phyloP scores from a whole-genome alignment of 1,140 invertebrate genomes.

The Diabrotica undecimpunctata region DNA sequence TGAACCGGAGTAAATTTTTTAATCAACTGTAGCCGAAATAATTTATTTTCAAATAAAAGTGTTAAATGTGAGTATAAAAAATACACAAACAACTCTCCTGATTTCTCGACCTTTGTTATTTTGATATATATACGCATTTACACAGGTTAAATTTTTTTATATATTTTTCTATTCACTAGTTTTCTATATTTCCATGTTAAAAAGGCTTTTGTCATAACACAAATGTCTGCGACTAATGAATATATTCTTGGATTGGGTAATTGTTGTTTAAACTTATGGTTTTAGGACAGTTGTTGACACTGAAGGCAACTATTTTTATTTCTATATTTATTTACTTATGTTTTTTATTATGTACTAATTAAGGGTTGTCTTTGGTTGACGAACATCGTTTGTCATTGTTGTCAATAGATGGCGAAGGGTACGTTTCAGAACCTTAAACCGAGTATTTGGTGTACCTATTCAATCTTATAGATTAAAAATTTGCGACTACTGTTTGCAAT shows the following conservation, averaged over 20 bases:
- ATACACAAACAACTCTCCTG: too few relatives aligned
- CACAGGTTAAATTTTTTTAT: neutral
- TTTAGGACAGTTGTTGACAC: constrained; percentile 22
- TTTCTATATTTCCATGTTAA: constrained; percentile 16
- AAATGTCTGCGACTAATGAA: constrained; percentile 34
- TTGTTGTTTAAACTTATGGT: constrained; percentile 27
- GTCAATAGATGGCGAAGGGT: constrained; percentile 28
- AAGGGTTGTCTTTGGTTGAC: constrained; percentile 21
- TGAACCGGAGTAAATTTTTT: too few relatives aligned
- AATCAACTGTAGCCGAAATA: too few relatives aligned
- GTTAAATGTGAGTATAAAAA: too few relatives aligned
- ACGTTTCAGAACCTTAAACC: constrained; percentile 6
- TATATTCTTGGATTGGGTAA: constrained; percentile 34
- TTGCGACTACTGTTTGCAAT: too few relatives aligned
- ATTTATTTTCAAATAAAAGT: too few relatives aligned
- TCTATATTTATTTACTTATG: constrained; percentile 1
- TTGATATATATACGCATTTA: too few relatives aligned
- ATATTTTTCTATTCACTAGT: constrained; percentile 19
- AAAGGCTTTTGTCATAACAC: constrained; percentile 37
- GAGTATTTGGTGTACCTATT: neutral
- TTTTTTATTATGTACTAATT: constrained; percentile 1
- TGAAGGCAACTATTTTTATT: constrained; percentile 18
- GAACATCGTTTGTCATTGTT: constrained; percentile 17
- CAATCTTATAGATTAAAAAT: too few relatives aligned
- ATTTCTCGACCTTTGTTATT: too few relatives aligned